A percentile compares a stretch with the other conserved stretches of the same genome.
phyloP scores from a whole-genome alignment of 2,888 invertebrate species.

The Bellardia bayeri region DNA sequence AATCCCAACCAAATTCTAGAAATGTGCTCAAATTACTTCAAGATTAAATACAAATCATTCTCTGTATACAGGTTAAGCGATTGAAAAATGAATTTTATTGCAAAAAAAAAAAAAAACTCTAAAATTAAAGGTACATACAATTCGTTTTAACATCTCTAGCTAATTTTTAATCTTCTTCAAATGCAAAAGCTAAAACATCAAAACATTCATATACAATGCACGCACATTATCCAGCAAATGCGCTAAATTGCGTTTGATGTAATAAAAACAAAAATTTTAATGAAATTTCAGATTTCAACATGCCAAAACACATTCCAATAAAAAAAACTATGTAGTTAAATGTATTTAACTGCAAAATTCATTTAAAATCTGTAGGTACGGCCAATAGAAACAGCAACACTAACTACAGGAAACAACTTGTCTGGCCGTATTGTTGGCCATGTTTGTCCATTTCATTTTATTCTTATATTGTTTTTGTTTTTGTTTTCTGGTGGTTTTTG shows the following conservation, averaged over 20 bases:
- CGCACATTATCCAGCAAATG: background rate
- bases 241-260: constrained; percentile 28
- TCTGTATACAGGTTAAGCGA: too few species aligned
- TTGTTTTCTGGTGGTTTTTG: constrained; percentile 2
- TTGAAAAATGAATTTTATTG: too few species aligned
- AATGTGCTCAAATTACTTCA: too few species aligned
- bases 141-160: too few species aligned
- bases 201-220: too few species aligned
- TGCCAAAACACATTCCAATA: background rate
- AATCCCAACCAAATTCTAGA: too few species aligned
- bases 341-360: constrained; percentile 50
- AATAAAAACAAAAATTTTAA: constrained; percentile 13
- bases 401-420: background rate
- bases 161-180: too few species aligned
- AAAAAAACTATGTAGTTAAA: constrained; percentile 1
- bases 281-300: constrained; percentile 42
- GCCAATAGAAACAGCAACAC: background rate
- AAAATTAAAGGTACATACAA: too few species aligned
- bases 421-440: background rate
- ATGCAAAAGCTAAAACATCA: too few species aligned
- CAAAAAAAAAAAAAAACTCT: too few species aligned
- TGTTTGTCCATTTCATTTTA: constrained; percentile 53
- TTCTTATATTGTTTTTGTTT: constrained; percentile 19
- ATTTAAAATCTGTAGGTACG: constrained; percentile 38
- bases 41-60: too few species aligned